These are phyloP conservation scores for Allygus modestus DNA, from an alignment of 2,888 invertebrate species.

Conservation along the genomic window DNA sequence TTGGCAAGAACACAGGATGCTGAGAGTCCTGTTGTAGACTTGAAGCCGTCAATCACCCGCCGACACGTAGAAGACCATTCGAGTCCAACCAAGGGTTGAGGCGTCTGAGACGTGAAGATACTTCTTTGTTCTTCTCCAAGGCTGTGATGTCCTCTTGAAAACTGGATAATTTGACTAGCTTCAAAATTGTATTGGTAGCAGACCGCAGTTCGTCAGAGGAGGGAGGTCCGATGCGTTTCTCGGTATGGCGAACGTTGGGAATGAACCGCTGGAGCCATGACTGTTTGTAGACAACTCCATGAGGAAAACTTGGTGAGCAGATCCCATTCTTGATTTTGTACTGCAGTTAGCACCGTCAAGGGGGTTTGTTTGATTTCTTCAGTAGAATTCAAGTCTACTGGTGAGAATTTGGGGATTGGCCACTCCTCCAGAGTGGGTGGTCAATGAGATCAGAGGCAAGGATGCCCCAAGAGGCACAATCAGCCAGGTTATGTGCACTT, in stretches of 20 bases:
- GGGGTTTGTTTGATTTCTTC: too few species aligned
- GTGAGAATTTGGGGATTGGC: not conserved
- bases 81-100: not conserved
- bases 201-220: too few species aligned
- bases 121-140: too few species aligned
- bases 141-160: too few species aligned
- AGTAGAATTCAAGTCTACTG: not conserved
- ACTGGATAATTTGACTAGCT: not conserved
- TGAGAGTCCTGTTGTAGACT: not conserved
- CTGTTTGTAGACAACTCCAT: not conserved
- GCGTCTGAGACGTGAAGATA: not conserved
- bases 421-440: constrained; percentile 46
- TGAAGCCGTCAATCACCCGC: not conserved
- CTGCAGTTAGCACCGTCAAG: too few species aligned
- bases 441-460: constrained; percentile 10
- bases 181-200: not conserved
- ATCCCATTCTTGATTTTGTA: too few species aligned
- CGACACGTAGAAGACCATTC: not conserved
- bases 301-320: too few species aligned
- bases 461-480: constrained; percentile 17
- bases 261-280: too few species aligned
- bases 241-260: not conserved
- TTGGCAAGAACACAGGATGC: not conserved
- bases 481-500: too few species aligned
- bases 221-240: too few species aligned